These are phyloP conservation scores for Volucella bombylans DNA, from an alignment of 2,888 invertebrate species.

Conservation along the genomic window DNA sequence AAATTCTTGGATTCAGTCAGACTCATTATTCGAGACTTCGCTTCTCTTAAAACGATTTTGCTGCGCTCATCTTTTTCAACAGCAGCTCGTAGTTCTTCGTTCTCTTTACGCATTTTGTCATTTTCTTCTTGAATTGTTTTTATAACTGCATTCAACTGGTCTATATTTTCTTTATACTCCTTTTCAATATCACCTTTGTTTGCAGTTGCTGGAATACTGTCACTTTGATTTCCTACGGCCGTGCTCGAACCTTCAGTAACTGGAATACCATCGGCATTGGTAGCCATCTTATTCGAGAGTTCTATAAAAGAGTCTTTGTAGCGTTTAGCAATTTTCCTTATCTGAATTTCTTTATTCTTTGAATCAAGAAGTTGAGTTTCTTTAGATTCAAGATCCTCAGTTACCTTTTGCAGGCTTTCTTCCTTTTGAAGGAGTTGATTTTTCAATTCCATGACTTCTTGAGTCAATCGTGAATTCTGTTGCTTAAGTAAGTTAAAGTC, in stretches of 20 bases:
- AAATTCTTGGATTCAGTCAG: slow-evolving; percentile 88
- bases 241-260: slow-evolving; percentile 83
- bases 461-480: slow-evolving; percentile 84
- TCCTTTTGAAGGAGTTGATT: slow-evolving; percentile 84
- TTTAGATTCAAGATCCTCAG: slow-evolving; percentile 87
- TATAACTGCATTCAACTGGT: slow-evolving; percentile 83
- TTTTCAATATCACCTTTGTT: slow-evolving; percentile 76
- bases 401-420: slow-evolving; percentile 86
- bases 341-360: slow-evolving; percentile 87
- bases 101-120: slow-evolving; percentile 85
- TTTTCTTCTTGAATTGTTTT: slow-evolving; percentile 83
- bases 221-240: slow-evolving; percentile 59
- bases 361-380: slow-evolving; percentile 87
- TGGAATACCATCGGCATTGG: slow-evolving; percentile 85
- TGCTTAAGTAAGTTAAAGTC: slow-evolving; percentile 85
- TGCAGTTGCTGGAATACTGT: slow-evolving; percentile 75
- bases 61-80: slow-evolving; percentile 87
- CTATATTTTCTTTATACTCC: slow-evolving; percentile 82
- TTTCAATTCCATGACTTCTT: slow-evolving; percentile 86
- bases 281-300: slow-evolving; percentile 86
- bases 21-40: slow-evolving; percentile 88
- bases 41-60: slow-evolving; percentile 87
- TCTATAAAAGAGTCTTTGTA: slow-evolving; percentile 94
- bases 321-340: slow-evolving; percentile 94
- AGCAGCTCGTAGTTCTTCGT: slow-evolving; percentile 87